Evolutionary conservation across 1,140 invertebrate species (phyloP), one percentile per base, ranked within the genome.

Genomic region (Zaprionus ghesquierei): DNA sequence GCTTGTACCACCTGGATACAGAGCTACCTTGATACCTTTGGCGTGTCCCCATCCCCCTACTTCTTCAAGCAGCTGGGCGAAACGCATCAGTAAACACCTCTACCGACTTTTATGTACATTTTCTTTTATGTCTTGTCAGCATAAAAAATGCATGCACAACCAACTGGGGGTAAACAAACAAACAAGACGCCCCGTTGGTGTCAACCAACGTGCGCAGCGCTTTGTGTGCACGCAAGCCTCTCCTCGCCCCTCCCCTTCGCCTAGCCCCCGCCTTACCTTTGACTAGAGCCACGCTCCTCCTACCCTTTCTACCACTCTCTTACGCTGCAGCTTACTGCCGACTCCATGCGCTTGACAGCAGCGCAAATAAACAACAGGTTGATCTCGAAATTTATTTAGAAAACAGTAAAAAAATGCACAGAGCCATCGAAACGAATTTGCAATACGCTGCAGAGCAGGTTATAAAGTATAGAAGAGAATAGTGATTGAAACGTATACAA

Each of bases 31-130:
- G 41, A 20, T 46, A 18, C 41, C 23, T 10, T n/a, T 13, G 18
- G 15, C 15, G n/a, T n/a, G n/a, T n/a, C n/a, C n/a, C n/a, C n/a
- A n/a, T n/a, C 9, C 25, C 10, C 23, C n/a, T 2, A 15, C 41
- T 35, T 18, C 38, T 58, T 46, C 29, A 68, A 70, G 75, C 70
- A 86, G 63, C 66, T 69, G 63, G 70, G 78, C 82, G 68, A 65
- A 86, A 87, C 63, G 78, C 81, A 77, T 85, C 81, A 71, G 81
- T 75, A 85, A 85, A 85, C 81, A 86, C 82, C 78, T 86, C 76
- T 63, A 71, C 71, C 78, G 81, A 78, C 81, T 86, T 86, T 85
- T 85, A 85, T 85, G 70, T 86, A 75, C 72, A 77, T 81, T 78
- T 72, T 73, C 81, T 80, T 84, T 85, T 85, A 84, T 84, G 81